These are phyloP conservation scores for Ciconia nigra DNA, from an alignment of 2,797 vertebrate species.

Conservation along the genomic window DNA sequence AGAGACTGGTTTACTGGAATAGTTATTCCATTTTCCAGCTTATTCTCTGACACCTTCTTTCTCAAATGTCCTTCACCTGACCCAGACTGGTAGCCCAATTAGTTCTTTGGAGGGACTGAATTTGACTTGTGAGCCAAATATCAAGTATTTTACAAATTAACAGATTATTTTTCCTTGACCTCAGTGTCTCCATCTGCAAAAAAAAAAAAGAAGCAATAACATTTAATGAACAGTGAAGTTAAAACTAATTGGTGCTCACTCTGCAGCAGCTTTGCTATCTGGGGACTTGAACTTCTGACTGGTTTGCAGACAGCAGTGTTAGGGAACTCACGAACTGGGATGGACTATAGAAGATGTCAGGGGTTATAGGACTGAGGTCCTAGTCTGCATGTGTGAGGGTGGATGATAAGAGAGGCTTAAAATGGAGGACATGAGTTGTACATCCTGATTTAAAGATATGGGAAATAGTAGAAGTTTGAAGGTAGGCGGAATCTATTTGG, in stretches of 20 bases:
- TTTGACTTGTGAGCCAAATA: neutral
- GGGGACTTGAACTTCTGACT: neutral
- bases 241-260: neutral
- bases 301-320: neutral
- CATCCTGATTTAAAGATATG: neutral
- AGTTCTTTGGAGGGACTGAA: neutral
- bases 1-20: neutral
- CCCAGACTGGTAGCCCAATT: neutral
- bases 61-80: neutral
- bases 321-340: neutral
- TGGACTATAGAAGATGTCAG: neutral
- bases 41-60: neutral
- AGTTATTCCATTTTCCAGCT: neutral
- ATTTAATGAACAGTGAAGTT: conserved; percentile 9
- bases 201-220: neutral
- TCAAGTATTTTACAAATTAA: neutral
- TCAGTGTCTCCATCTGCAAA: neutral
- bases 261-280: neutral
- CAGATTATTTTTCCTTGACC: conserved; percentile 2
- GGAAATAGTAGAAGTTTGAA: neutral
- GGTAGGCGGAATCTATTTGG: neutral
- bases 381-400: neutral
- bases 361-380: neutral
- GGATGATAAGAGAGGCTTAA: neutral
- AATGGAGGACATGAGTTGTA: neutral